Base-by-base conservation (phyloP, 2,888 invertebrate species). In the Blomia tropicalis region DNA sequence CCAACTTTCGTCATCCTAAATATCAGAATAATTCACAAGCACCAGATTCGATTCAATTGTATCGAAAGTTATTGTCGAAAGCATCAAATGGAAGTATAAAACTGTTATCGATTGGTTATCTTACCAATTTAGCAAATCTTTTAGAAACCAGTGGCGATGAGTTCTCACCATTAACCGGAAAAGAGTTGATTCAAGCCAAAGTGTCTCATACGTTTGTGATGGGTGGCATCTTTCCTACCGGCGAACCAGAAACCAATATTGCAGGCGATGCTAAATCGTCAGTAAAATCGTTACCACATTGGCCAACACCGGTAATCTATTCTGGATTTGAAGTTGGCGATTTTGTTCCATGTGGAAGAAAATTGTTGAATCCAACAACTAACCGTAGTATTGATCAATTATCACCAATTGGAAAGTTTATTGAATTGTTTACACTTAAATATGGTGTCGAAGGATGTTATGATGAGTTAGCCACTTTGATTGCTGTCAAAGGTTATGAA, bases 71-170 rank as follows among this genome's bases (percentile, higher is more conserved):
- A 4, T 43, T 58, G 41, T 43, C 59, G 7, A n/a, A 14, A 25
- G 14, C 36, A 1, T 2, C 2, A 2, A 41, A 58, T n/a, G 7
- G 41, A 4, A 41, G 11, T n/a, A 27, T 58, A 2, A 43, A 14
- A 2, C 19, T 58, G 14, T 4, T 58, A 14, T 58, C 59, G 4
- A 58, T 58, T 29, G 59, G 59, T n/a, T 58, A 23, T 25, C 22
- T 58, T n/a, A 58, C 32, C 2, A 58, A 58, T 43, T 23, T 58
- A 4, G 59, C 59, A 7, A 51, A 47, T 43, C 25, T 58, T 23
- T 19, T 58, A 4, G 36, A 22, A 23, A 44, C 59, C 36, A n/a
- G 4, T n/a, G n/a, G 25, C 14, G 59, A 58, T 43, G 29, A 29
- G 14, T 58, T 43, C 22, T 58, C 59, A 17, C 23, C 32, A n/a